phyloP scores from a whole-genome alignment of 2,888 invertebrate genomes.

The Dicyrtomina minuta region DNA sequence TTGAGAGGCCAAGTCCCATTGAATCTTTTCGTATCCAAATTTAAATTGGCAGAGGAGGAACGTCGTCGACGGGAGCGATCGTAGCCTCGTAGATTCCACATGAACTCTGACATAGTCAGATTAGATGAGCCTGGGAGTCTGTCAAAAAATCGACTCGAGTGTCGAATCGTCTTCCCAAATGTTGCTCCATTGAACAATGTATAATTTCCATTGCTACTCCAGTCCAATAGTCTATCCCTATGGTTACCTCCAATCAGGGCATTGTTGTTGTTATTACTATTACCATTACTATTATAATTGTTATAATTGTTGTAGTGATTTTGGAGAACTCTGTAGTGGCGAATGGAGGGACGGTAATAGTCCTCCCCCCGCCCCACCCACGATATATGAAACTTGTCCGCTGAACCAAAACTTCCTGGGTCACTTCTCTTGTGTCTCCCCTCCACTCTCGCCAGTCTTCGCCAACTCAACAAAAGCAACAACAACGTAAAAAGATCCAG shows the following conservation, averaged over 20 bases:
- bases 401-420: slow-evolving; percentile 14
- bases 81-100: slow-evolving; percentile 47
- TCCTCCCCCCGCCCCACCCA: slow-evolving; percentile 12
- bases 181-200: slow-evolving; percentile 11
- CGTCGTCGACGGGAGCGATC: slow-evolving; percentile 43
- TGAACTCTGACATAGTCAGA: slow-evolving; percentile 50
- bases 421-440: slow-evolving; percentile 25
- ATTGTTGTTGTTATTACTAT: slow-evolving; percentile 23
- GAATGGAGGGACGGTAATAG: slow-evolving; percentile 8
- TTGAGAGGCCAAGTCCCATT: slow-evolving; percentile 64
- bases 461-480: slow-evolving; percentile 46
- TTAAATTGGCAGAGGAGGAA: slow-evolving; percentile 35
- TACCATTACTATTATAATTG: slow-evolving; percentile 26
- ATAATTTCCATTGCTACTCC: slow-evolving; percentile 1
- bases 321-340: slow-evolving; percentile 20
- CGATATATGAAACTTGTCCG: slow-evolving; percentile 19
- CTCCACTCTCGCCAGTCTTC: slow-evolving; percentile 37
- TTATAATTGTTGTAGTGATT: not conserved
- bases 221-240: slow-evolving; percentile 25
- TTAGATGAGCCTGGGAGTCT: slow-evolving; percentile 32
- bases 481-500: slow-evolving; percentile 46
- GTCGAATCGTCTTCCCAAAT: slow-evolving; percentile 44
- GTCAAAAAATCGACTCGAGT: slow-evolving; percentile 45
- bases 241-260: not conserved
- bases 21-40: slow-evolving; percentile 30